Evolutionary conservation across 2,888 invertebrate species (phyloP).

Genomic region (Diarsia dahlii): DNA sequence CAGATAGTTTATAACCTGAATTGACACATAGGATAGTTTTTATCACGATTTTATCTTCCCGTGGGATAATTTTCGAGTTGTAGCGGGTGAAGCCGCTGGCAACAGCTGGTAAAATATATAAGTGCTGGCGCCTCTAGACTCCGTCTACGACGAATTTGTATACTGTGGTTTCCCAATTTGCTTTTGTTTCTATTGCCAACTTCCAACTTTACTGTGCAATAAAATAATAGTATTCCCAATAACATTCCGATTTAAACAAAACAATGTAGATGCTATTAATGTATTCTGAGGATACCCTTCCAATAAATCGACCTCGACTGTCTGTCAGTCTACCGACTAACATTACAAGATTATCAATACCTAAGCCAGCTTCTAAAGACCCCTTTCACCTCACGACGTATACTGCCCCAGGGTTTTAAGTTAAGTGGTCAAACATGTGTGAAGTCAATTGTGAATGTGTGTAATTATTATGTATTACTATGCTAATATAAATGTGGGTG

Average conservation of each 20-base stretch:
- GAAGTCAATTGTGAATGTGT: slow-evolving; percentile 49
- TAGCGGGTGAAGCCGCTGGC: too few species aligned
- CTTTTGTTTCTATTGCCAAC: slow-evolving; percentile 1
- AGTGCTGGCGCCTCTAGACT: too few species aligned
- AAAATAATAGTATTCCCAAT: slow-evolving; percentile 33
- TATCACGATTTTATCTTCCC: too few species aligned
- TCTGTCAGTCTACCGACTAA: slow-evolving; percentile 72
- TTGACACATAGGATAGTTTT: too few species aligned
- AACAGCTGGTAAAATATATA: too few species aligned
- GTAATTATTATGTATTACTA: slow-evolving; percentile 61
- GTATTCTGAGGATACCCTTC: slow-evolving; percentile 56
- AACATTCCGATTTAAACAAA: slow-evolving; percentile 45
- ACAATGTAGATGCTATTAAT: slow-evolving; percentile 60
- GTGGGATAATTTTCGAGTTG: too few species aligned
- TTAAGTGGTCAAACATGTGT: slow-evolving; percentile 46
- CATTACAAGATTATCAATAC: slow-evolving; percentile 58
- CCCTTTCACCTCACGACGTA: slow-evolving; percentile 14
- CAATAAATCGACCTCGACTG: slow-evolving; percentile 73
- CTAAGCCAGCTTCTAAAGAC: slow-evolving; percentile 39
- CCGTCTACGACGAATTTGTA: neutral
- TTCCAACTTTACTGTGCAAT: neutral
- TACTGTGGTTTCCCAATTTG: neutral
- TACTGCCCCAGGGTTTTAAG: slow-evolving; percentile 15
- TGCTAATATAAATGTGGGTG: slow-evolving; percentile 53
- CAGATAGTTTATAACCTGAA: too few species aligned